A percentile compares a stretch with the other conserved stretches of the same genome.
These are phyloP conservation scores for Burhinus oedicnemus DNA, from an alignment of 2,113 vertebrate genomes.

Conservation along the genomic window DNA sequence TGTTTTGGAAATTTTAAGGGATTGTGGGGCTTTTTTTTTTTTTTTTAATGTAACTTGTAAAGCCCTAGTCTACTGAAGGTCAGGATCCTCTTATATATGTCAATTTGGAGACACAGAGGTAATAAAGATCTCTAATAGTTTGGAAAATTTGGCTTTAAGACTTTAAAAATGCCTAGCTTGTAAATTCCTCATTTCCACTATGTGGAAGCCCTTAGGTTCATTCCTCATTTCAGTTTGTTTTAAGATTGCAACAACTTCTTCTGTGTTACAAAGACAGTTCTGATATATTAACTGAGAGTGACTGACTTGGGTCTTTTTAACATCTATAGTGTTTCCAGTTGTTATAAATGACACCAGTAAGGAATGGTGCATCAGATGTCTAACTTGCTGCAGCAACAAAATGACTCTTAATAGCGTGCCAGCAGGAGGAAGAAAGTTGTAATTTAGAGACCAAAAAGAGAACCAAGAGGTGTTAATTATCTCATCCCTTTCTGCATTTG, in stretches of 20 bases:
- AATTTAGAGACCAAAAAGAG: slow-evolving; percentile 52
- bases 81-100: not conserved
- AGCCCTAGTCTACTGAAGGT: not conserved
- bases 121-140: not conserved
- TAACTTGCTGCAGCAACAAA: slow-evolving; percentile 18
- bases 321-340: not conserved
- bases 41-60: not conserved
- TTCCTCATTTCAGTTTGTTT: not conserved
- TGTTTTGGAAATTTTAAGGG: not conserved
- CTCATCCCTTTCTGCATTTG: slow-evolving; percentile 19
- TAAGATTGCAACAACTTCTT: not conserved
- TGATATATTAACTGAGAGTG: not conserved
- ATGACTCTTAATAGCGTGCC: slow-evolving; percentile 19
- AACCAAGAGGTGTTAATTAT: slow-evolving; percentile 42
- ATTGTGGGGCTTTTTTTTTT: not conserved
- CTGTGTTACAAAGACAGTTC: not conserved
- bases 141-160: not conserved
- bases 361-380: not conserved
- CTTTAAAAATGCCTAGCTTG: not conserved
- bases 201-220: not conserved
- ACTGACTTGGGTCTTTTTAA: not conserved
- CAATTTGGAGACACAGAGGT: not conserved
- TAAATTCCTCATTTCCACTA: not conserved
- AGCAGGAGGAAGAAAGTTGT: slow-evolving; percentile 15
- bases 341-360: not conserved